phyloP scores from a whole-genome alignment of 1,140 invertebrate genomes.

The Zaprionus kolodkinae region DNA sequence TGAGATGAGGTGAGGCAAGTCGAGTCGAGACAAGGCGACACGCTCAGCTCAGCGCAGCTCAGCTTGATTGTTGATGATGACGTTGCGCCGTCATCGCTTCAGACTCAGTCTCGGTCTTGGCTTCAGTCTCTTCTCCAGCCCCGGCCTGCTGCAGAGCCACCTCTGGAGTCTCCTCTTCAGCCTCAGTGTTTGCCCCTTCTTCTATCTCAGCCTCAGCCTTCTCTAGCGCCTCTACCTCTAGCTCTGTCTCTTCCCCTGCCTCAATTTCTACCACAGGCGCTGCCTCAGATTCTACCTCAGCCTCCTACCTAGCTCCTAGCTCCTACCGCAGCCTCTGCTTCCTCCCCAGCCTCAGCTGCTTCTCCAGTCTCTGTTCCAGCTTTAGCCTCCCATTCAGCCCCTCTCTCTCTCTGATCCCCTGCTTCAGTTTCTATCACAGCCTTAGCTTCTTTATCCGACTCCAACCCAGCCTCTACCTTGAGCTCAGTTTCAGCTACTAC shows the following conservation, averaged over 20 bases:
- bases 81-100: constrained; percentile 21
- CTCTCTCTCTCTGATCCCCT: too few relatives aligned
- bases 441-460: too few relatives aligned
- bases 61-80: constrained; percentile 53
- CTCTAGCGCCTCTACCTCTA: too few relatives aligned
- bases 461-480: too few relatives aligned
- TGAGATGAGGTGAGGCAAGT: neutral
- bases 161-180: too few relatives aligned
- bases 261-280: neutral
- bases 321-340: too few relatives aligned
- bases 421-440: too few relatives aligned
- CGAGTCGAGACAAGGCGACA: neutral
- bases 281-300: neutral
- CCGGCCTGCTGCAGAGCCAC: neutral
- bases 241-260: neutral
- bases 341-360: neutral
- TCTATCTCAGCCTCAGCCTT: neutral
- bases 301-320: too few relatives aligned
- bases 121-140: neutral
- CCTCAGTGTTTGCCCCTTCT: neutral
- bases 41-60: constrained; percentile 1
- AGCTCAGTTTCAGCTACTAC: too few relatives aligned
- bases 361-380: neutral
- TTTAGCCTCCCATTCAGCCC: too few relatives aligned
- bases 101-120: neutral